These are phyloP conservation scores for Diorhabda sublineata DNA, from an alignment of 1,140 invertebrate genomes.

Conservation along the genomic window DNA sequence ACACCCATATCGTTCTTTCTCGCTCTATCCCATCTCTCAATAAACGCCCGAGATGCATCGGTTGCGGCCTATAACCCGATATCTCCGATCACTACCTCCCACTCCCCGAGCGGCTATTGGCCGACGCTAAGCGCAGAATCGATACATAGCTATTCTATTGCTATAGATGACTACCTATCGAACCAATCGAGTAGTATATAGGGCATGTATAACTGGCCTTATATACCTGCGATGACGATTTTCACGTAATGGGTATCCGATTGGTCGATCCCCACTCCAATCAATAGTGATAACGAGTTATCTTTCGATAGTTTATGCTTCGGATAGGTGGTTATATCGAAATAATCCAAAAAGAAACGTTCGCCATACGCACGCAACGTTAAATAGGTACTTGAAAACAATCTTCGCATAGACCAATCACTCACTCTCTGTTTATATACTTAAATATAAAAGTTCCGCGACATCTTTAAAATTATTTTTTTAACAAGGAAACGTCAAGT, in stretches of 20 bases:
- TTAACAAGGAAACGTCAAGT: too few species aligned
- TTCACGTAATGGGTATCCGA: slow-evolving; percentile 16
- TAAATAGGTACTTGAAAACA: too few species aligned
- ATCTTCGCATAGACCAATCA: too few species aligned
- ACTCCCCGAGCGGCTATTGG: slow-evolving; percentile 36
- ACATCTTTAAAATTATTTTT: too few species aligned
- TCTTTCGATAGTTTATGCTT: not conserved
- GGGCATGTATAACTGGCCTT: slow-evolving; percentile 26
- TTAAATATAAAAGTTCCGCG: too few species aligned
- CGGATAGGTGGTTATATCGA: too few species aligned
- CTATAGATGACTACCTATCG: slow-evolving; percentile 50
- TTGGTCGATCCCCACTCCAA: slow-evolving; percentile 15
- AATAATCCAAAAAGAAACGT: too few species aligned
- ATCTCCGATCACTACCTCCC: slow-evolving; percentile 18
- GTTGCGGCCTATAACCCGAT: slow-evolving; percentile 18
- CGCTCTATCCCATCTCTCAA: slow-evolving; percentile 16
- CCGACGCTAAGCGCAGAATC: slow-evolving; percentile 43
- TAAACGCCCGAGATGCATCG: slow-evolving; percentile 17
- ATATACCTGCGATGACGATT: slow-evolving; percentile 19
- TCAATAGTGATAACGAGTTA: slow-evolving; percentile 7
- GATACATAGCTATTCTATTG: slow-evolving; percentile 48
- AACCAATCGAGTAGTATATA: slow-evolving; percentile 45
- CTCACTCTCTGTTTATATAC: too few species aligned
- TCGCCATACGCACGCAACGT: too few species aligned
- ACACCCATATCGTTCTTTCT: slow-evolving; percentile 20